A percentile compares a stretch with the other conserved stretches of the same genome.
Conservation (phyloP, 2,888 invertebrate species). For the Dolichopus griseipennis region DNA sequence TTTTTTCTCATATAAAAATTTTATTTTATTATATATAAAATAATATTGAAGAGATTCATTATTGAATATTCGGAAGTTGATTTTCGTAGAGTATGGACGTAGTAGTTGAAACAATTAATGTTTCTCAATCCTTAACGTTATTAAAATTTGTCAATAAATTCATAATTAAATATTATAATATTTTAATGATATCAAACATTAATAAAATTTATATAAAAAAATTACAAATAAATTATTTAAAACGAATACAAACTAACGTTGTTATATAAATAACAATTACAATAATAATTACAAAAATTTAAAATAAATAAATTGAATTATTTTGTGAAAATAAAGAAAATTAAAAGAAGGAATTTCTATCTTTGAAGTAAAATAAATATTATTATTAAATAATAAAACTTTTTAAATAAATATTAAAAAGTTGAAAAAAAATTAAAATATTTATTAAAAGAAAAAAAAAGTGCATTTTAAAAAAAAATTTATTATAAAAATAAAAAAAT, state of each 20-base stretch:
- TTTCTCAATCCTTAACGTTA: neutral
- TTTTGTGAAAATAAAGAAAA: neutral
- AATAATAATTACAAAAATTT: neutral
- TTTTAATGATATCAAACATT: neutral
- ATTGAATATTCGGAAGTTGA: slow-evolving; percentile 55
- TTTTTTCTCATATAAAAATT: no score
- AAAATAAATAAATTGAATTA: neutral
- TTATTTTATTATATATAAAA: neutral
- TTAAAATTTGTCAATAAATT: neutral
- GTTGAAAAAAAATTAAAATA: no score
- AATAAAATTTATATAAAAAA: neutral
- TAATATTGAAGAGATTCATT: neutral
- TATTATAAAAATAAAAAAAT: neutral
- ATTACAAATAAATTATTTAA: neutral
- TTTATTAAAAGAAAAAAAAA: neutral
- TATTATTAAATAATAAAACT: neutral
- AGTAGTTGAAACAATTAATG: slow-evolving; percentile 10
- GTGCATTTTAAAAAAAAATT: neutral
- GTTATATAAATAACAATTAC: slow-evolving; percentile 12
- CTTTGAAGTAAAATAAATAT: neutral
- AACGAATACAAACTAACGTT: neutral
- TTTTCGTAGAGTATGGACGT: slow-evolving; percentile 47
- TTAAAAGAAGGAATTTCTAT: no score
- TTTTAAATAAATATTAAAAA: no score
- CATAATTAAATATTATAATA: neutral